phyloP scores from a whole-genome alignment of 2,113 vertebrate genomes.

The Hypocryptadius cinnamomeus region DNA sequence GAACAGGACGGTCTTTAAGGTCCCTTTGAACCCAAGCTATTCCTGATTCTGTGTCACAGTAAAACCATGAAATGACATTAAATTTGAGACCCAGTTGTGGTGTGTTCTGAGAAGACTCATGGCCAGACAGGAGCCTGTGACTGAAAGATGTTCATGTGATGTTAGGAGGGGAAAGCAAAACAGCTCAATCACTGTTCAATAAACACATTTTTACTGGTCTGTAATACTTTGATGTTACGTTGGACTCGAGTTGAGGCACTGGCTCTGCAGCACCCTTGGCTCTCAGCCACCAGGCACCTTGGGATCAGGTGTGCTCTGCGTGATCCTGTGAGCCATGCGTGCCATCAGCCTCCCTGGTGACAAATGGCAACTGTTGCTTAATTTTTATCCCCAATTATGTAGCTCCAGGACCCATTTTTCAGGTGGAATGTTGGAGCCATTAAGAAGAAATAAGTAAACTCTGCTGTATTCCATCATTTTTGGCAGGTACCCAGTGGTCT shows the following conservation, averaged over 20 bases:
- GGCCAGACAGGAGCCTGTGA: background rate
- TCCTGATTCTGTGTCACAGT: background rate
- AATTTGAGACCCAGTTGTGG: background rate
- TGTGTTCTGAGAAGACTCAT: background rate
- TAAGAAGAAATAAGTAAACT: slow-evolving; percentile 80
- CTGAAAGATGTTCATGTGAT: fast-evolving
- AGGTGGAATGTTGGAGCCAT: slow-evolving; percentile 71
- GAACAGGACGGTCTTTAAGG: background rate
- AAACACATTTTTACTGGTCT: fast-evolving
- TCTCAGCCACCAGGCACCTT: background rate
- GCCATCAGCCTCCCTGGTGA: slow-evolving; percentile 60
- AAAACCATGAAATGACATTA: background rate
- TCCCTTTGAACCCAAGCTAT: background rate
- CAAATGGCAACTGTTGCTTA: slow-evolving; percentile 74
- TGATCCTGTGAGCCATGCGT: slow-evolving; percentile 27
- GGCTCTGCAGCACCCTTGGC: background rate
- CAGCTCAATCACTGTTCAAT: fast-evolving
- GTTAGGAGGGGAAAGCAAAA: background rate
- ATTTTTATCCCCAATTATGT: slow-evolving; percentile 78
- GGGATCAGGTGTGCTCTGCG: background rate
- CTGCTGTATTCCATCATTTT: slow-evolving; percentile 69
- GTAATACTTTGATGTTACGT: fast-evolving
- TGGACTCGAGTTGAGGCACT: fast-evolving
- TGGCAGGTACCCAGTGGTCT: slow-evolving; percentile 72
- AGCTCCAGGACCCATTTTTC: slow-evolving; percentile 74